These are phyloP conservation scores for Pollimyrus isidori DNA, from an alignment of 2,113 vertebrate species.

Conservation along the genomic window DNA sequence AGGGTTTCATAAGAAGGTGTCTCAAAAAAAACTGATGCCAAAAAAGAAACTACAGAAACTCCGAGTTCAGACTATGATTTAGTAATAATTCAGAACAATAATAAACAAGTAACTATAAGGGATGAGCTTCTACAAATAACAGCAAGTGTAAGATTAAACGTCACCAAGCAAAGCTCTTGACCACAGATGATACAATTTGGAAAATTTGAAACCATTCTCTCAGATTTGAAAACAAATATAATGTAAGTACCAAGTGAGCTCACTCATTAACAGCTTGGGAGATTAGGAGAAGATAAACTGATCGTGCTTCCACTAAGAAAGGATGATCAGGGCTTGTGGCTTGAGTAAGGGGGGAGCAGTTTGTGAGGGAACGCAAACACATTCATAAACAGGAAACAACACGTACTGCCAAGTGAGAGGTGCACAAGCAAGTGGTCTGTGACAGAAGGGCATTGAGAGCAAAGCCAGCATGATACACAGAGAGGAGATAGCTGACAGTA, in stretches of 20 bases:
- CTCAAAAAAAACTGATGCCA: neutral
- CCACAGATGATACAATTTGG: neutral
- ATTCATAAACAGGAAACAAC: neutral
- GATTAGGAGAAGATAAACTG: neutral
- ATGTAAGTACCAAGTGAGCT: neutral
- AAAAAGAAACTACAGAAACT: neutral
- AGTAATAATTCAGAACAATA: neutral
- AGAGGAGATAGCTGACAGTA: neutral
- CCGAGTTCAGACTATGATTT: neutral
- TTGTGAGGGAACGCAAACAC: neutral
- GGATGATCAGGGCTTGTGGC: neutral
- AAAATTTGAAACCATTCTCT: neutral
- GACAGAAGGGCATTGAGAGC: neutral
- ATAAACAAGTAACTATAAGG: neutral
- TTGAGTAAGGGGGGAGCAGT: neutral
- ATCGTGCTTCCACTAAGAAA: neutral
- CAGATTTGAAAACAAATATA: neutral
- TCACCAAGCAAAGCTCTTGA: neutral
- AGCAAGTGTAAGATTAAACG: neutral
- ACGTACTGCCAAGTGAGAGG: neutral
- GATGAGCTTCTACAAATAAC: neutral
- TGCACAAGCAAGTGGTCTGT: neutral
- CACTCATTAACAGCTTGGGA: neutral
- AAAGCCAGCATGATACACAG: neutral
- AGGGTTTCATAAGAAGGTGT: neutral